Percentiles rank a stretch among this genome's conserved stretches.
phyloP scores from a whole-genome alignment of 1,140 invertebrate species.

The Brachionus koreanus region DNA sequence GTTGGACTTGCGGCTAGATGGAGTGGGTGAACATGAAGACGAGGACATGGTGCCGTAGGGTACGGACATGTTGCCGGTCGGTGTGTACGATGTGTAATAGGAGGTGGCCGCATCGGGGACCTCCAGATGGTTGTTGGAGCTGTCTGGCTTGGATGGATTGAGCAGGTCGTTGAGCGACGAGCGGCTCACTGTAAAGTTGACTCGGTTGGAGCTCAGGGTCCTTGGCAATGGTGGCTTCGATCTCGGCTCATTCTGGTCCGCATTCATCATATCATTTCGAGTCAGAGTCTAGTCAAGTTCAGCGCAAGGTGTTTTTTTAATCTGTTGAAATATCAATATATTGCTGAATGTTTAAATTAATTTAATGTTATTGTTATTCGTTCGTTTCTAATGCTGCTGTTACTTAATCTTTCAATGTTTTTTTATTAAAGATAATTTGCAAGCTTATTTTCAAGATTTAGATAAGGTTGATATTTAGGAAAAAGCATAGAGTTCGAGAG shows the following conservation, averaged over 20 bases:
- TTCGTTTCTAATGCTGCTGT: constrained; percentile 10
- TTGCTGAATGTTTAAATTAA: constrained; percentile 22
- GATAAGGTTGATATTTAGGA: constrained; percentile 39
- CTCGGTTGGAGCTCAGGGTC: background rate
- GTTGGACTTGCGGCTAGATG: background rate
- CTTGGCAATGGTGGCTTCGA: constrained; percentile 3
- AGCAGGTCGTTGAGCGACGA: background rate
- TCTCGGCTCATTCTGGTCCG: background rate
- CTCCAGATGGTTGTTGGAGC: background rate
- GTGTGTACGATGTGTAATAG: constrained; percentile 3
- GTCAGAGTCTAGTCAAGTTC: constrained; percentile 32
- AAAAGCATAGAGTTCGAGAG: background rate
- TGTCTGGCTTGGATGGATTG: background rate
- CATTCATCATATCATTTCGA: constrained; percentile 21
- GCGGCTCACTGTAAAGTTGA: constrained; percentile 1
- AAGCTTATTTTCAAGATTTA: constrained; percentile 38
- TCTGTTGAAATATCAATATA: constrained; percentile 34
- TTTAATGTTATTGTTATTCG: background rate
- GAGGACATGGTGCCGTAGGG: constrained; percentile 21
- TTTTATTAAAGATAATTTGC: constrained; percentile 23
- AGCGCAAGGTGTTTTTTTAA: constrained; percentile 6
- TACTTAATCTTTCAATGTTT: constrained; percentile 41
- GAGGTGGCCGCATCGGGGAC: constrained; percentile 17
- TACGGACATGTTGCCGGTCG: background rate
- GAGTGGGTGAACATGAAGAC: background rate